These are phyloP conservation scores for Alosa sapidissima DNA, from an alignment of 2,797 vertebrate genomes.

Conservation along the genomic window DNA sequence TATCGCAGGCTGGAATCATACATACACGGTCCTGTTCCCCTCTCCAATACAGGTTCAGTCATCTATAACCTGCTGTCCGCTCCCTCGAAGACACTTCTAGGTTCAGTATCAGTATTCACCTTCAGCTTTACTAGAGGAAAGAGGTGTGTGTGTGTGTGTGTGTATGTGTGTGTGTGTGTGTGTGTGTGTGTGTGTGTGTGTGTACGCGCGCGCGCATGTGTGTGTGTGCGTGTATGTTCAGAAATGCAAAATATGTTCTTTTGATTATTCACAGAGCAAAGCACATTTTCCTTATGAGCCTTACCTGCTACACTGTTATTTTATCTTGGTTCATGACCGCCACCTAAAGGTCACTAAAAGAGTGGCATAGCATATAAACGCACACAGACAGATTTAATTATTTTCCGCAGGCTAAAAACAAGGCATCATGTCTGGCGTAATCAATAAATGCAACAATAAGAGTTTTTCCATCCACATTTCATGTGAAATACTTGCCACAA, in stretches of 20 bases:
- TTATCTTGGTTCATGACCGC: constrained; percentile 59
- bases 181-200: not conserved
- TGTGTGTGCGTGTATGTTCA: not conserved
- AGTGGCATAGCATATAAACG: not conserved
- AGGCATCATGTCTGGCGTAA: not conserved
- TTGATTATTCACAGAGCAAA: not conserved
- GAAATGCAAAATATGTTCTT: constrained; percentile 13
- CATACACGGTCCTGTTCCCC: constrained; percentile 59
- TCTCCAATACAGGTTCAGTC: constrained; percentile 51
- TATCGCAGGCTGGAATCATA: constrained; percentile 64
- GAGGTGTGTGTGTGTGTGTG: constrained; percentile 15
- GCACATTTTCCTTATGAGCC: not conserved
- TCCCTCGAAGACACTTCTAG: not conserved
- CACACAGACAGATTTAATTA: not conserved
- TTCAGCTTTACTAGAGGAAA: not conserved
- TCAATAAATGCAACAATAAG: not conserved
- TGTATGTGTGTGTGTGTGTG: not conserved
- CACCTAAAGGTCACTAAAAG: constrained; percentile 60
- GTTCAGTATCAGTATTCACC: constrained; percentile 5
- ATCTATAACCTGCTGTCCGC: constrained; percentile 32
- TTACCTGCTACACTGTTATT: not conserved
- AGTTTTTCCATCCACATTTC: not conserved
- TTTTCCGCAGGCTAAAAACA: not conserved
- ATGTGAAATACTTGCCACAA: not conserved
- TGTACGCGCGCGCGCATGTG: not conserved